Percentiles rank a stretch among this genome's conserved stretches.
Evolutionary conservation across 2,888 invertebrate species (phyloP).

Genomic region (Hyalella azteca): DNA sequence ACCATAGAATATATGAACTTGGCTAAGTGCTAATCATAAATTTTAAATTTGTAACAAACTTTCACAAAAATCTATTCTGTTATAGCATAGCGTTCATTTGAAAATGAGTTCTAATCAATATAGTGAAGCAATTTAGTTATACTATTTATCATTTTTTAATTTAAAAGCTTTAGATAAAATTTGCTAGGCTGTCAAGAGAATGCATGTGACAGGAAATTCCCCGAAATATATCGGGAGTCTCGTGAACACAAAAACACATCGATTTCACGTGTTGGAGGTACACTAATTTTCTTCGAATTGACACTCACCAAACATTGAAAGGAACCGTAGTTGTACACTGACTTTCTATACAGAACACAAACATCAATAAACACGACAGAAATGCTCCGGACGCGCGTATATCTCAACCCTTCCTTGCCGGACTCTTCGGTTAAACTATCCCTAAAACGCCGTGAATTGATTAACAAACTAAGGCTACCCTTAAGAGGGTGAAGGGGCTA

Average conservation of each 20-base stretch:
- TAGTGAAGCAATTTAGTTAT: no score
- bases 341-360: slow-evolving; percentile 18
- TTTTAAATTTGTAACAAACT: no score
- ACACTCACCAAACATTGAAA: slow-evolving; percentile 1
- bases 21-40: no score
- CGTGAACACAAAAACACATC: background rate
- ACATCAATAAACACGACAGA: slow-evolving; percentile 21
- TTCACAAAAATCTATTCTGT: no score
- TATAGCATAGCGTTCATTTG: no score
- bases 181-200: no score
- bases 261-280: background rate
- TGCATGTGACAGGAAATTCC: background rate
- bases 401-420: slow-evolving; percentile 9
- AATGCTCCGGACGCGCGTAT: background rate
- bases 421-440: background rate
- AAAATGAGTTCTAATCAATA: no score
- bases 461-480: background rate
- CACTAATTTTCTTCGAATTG: background rate
- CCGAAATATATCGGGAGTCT: background rate
- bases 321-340: background rate
- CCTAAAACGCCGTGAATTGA: background rate
- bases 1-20: no score
- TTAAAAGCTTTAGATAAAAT: no score
- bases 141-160: no score
- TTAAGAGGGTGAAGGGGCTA: no score